These are phyloP conservation scores for Metaphire vulgaris DNA, from an alignment of 1,140 invertebrate genomes.

Conservation along the genomic window DNA sequence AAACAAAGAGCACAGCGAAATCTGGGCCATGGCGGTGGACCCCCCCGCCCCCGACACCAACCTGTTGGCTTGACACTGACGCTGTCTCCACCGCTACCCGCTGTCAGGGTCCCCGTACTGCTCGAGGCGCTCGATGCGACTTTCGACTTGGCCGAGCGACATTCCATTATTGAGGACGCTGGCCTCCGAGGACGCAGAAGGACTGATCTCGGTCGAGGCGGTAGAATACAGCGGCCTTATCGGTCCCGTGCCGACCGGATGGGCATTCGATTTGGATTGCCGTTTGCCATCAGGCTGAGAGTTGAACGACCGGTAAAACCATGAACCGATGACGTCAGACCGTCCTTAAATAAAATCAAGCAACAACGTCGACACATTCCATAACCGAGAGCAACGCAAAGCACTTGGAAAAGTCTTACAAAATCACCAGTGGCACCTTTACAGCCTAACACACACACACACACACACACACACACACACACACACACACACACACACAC, in stretches of 20 bases:
- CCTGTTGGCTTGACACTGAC: neutral
- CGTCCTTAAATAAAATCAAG: neutral
- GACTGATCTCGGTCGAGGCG: slow-evolving; percentile 15
- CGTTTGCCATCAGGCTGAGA: neutral
- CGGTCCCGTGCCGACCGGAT: no score
- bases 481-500: no score
- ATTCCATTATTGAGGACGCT: slow-evolving; percentile 13
- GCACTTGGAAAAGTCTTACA: no score
- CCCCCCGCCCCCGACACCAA: no score
- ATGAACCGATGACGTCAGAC: neutral
- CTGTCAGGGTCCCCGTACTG: slow-evolving; percentile 31
- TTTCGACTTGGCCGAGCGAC: slow-evolving; percentile 7
- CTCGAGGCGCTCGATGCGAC: slow-evolving; percentile 27
- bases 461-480: no score
- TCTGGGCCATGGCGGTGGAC: no score
- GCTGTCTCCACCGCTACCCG: slow-evolving; percentile 18
- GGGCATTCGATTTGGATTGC: neutral
- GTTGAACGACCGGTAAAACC: neutral
- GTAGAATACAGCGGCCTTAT: no score
- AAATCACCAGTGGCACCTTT: no score
- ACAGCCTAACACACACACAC: no score
- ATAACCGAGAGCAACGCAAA: no score
- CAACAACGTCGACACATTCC: no score
- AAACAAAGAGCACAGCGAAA: no score
- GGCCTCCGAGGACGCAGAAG: slow-evolving; percentile 23